Conservation (phyloP, 2,113 vertebrate genomes). For the Bathybates hornii region DNA sequence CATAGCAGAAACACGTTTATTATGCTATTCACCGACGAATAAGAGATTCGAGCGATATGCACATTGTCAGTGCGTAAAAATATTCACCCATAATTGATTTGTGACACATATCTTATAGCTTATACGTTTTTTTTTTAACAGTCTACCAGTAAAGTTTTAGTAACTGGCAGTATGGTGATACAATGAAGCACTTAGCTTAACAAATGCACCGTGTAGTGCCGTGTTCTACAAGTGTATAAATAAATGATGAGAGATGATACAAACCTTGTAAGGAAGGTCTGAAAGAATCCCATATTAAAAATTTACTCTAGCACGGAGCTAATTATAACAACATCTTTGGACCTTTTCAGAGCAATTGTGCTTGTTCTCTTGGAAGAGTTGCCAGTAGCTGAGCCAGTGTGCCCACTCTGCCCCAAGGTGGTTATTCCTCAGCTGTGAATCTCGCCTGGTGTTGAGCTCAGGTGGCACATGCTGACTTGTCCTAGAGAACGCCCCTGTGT, state of each 20-base stretch:
- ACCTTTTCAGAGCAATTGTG: not conserved
- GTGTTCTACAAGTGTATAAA: slow-evolving; percentile 5
- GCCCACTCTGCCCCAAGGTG: not conserved
- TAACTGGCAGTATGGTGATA: not conserved
- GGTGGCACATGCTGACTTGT: slow-evolving; percentile 51
- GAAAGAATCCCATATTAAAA: slow-evolving; percentile 8
- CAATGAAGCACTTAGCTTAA: slow-evolving; percentile 12
- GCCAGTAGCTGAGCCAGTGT: not conserved
- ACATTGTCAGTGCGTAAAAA: not conserved
- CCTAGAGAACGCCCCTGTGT: slow-evolving; percentile 40
- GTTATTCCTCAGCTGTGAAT: slow-evolving; percentile 1
- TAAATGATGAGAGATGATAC: slow-evolving; percentile 36
- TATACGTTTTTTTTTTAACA: not conserved
- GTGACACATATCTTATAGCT: not conserved
- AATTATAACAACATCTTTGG: slow-evolving; percentile 15
- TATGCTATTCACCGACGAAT: slow-evolving; percentile 38
- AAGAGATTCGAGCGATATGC: slow-evolving; percentile 37
- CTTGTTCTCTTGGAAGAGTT: not conserved
- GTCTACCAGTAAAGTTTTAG: not conserved
- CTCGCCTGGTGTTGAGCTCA: slow-evolving; percentile 25
- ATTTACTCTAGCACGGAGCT: not conserved
- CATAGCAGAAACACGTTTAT: not conserved
- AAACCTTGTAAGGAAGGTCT: slow-evolving; percentile 13
- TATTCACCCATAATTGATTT: not conserved
- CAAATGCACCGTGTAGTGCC: not conserved